Percentiles rank a stretch among this genome's conserved stretches.
These are phyloP conservation scores for Myioborus melanocephalus DNA, from an alignment of 2,797 vertebrate genomes.

Conservation along the genomic window DNA sequence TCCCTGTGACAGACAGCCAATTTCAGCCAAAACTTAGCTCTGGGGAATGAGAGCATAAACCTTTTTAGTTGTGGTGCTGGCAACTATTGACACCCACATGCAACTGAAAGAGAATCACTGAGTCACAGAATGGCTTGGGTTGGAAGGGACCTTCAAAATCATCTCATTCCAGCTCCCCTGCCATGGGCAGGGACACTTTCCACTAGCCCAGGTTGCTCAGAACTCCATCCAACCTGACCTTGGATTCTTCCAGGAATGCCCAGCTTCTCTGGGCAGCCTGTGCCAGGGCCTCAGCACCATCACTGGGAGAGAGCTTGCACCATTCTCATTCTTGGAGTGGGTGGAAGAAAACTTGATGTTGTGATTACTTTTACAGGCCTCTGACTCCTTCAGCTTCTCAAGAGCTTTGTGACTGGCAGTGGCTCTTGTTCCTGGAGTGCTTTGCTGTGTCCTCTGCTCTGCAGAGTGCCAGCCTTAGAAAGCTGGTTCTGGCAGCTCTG, in stretches of 20 bases:
- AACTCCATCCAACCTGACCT: neutral
- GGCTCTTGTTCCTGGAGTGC: neutral
- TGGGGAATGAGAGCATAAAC: neutral
- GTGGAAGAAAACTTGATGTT: neutral
- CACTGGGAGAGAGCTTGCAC: neutral
- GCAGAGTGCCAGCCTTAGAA: neutral
- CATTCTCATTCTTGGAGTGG: neutral
- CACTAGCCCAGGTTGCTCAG: too few species aligned
- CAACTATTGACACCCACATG: accelerated
- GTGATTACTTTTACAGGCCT: neutral
- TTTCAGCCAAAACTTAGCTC: neutral
- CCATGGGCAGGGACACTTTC: neutral
- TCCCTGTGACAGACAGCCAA: neutral
- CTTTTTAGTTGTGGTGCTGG: neutral
- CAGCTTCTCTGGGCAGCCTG: neutral
- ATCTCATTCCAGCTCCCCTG: neutral
- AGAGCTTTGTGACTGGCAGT: neutral
- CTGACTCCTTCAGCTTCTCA: neutral
- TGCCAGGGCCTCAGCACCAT: neutral
- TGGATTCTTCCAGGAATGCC: neutral
- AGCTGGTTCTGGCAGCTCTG: constrained; percentile 30
- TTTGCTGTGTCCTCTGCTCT: neutral
- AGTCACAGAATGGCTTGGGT: neutral
- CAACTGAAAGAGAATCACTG: neutral
- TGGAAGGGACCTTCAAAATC: neutral